Evolutionary conservation across 2,797 vertebrate species (phyloP), one percentile per base, ranked within the genome.

Genomic region (Karalla daura): DNA sequence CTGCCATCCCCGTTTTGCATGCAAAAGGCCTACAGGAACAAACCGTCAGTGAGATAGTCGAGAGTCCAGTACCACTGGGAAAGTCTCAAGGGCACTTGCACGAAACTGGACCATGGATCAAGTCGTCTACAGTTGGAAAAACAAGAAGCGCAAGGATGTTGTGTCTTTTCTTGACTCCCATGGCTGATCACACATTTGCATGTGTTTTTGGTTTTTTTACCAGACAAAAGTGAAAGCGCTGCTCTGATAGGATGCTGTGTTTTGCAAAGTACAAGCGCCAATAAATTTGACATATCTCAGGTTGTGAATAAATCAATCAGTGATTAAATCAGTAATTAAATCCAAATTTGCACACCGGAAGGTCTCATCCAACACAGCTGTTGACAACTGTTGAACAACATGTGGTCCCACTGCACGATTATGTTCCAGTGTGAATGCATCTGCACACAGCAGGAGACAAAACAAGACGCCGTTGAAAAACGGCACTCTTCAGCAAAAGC

Each of bases 101-200:
- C 35, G 45, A 37, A 83, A 85, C 78, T 70, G 43, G 74, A 82
- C 52, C 52, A 51, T n/a, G n/a, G n/a, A n/a, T 74, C 81, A 63
- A 45, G 72, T 82, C 50, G 59, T 65, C 20, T 56, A 44, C 28
- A 40, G 49, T 23, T 25, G 28, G 17, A 58, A 55, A 53, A 14
- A 39, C 21, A 27, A 35, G 50, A 2, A 23, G n/a, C 14, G 40
- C 23, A 11, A 37, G 36, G 23, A 60, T 47, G 43, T 65, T 52
- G 41, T 18, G 23, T 24, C 51, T 49, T 14, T 2, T 41, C 56
- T 21, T 13, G 43, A 18, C 33, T 1, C 20, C 27, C 49, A 45
- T 14, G 37, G 37, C 24, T 36, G 30, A 55, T 43, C 28, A 18
- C 39, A 36, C 28, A 25, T 40, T 32, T 52, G 9, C 18, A 37